phyloP scores from a whole-genome alignment of 2,113 vertebrate genomes.

The Tonatia bakeri region DNA sequence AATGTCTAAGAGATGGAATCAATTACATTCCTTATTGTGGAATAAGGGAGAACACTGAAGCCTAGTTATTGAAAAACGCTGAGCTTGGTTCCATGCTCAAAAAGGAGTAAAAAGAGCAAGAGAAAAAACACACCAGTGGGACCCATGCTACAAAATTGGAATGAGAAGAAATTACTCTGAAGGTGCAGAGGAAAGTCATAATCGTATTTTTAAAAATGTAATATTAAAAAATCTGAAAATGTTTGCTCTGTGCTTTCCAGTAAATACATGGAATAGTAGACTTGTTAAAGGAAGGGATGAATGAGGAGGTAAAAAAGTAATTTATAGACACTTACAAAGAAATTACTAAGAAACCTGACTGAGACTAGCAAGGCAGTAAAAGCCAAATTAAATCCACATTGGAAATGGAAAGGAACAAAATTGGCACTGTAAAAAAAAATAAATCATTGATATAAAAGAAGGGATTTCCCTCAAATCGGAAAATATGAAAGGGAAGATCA shows the following conservation, averaged over 20 bases:
- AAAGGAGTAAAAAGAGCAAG: neutral
- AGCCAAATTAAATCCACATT: neutral
- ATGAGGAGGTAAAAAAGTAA: neutral
- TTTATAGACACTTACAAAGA: neutral
- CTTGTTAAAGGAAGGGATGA: neutral
- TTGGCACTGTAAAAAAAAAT: neutral
- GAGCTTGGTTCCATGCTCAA: neutral
- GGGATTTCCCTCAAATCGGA: neutral
- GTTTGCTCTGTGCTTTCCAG: neutral
- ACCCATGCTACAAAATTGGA: neutral
- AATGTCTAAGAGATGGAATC: neutral
- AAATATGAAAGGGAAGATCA: neutral
- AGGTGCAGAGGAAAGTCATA: neutral
- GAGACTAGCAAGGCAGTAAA: neutral
- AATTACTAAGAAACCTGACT: neutral
- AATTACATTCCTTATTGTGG: neutral
- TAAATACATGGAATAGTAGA: neutral
- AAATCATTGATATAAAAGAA: constrained; percentile 11
- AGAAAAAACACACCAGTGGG: neutral
- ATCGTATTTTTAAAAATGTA: neutral
- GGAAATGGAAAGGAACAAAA: neutral
- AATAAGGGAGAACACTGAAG: neutral
- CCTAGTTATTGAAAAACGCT: neutral
- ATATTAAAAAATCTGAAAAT: neutral
- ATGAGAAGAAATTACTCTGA: neutral